Evolutionary conservation across 1,140 invertebrate species (phyloP).

Genomic region (Tetramorium alpestre): DNA sequence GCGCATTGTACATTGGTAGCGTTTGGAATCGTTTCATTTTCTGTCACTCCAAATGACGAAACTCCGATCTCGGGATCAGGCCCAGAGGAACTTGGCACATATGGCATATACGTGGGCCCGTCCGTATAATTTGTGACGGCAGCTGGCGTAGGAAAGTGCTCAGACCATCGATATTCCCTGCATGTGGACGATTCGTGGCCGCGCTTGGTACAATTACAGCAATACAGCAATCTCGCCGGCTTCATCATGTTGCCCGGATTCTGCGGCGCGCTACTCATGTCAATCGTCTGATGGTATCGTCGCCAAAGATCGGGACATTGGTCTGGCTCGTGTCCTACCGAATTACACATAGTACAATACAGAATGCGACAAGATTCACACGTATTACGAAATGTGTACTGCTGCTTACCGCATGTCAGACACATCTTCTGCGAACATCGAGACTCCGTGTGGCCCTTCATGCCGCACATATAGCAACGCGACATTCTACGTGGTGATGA

Average conservation of each 20-base stretch:
- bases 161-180: slow-evolving; percentile 77
- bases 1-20: background rate
- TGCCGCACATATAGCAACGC: slow-evolving; percentile 88
- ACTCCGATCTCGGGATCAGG: background rate
- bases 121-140: slow-evolving; percentile 77
- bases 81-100: background rate
- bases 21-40: background rate
- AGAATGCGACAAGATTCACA: slow-evolving; percentile 86
- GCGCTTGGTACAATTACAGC: slow-evolving; percentile 88
- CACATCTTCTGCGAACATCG: slow-evolving; percentile 89
- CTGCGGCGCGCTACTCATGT: slow-evolving; percentile 40
- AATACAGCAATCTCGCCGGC: slow-evolving; percentile 83
- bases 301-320: slow-evolving; percentile 90
- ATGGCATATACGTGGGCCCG: slow-evolving; percentile 38
- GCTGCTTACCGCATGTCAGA: slow-evolving; percentile 88
- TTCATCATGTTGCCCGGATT: slow-evolving; percentile 76
- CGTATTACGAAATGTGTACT: slow-evolving; percentile 87
- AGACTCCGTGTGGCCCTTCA: slow-evolving; percentile 87
- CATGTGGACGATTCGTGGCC: slow-evolving; percentile 86
- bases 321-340: slow-evolving; percentile 86
- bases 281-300: slow-evolving; percentile 88
- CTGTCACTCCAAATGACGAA: background rate
- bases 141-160: slow-evolving; percentile 78
- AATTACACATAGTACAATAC: slow-evolving; percentile 87
- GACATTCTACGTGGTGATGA: slow-evolving; percentile 79